Conservation (phyloP, 2,888 invertebrate genomes). For the Lepeophtheirus nordmannii region DNA sequence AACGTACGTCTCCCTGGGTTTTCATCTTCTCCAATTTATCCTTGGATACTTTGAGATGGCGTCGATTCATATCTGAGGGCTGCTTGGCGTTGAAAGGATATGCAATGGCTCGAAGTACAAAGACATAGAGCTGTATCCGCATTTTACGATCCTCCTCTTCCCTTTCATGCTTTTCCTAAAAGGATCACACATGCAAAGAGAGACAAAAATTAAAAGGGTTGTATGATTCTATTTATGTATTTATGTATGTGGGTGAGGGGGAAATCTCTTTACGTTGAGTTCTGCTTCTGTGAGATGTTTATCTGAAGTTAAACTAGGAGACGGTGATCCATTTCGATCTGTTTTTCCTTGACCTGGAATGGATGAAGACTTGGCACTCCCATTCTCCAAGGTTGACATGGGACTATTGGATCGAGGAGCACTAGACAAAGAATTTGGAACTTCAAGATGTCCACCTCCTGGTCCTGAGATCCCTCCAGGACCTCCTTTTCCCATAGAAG, state of each 20-base stretch:
- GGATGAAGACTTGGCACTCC: not conserved
- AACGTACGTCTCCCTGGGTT: conserved; percentile 19
- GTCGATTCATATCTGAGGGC: conserved; percentile 89
- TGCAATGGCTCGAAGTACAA: conserved; percentile 84
- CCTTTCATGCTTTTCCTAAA: conserved; percentile 74
- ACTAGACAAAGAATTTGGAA: not conserved
- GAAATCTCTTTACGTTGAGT: not conserved
- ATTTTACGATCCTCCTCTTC: conserved; percentile 91
- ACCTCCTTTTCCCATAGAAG: not conserved
- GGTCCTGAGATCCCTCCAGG: not conserved
- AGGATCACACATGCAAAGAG: conserved; percentile 23
- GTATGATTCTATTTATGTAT: too few species aligned
- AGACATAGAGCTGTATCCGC: conserved; percentile 89
- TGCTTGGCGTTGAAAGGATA: conserved; percentile 99
- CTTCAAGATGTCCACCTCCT: not conserved
- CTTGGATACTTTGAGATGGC: conserved; percentile 88
- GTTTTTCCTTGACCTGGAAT: not conserved
- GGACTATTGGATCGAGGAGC: not conserved
- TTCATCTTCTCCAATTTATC: conserved; percentile 59
- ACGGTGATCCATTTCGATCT: conserved; percentile 15
- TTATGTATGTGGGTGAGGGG: not conserved
- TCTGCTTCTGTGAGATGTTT: conserved; percentile 23
- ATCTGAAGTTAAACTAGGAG: not conserved
- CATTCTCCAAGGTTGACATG: not conserved
- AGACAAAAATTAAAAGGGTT: not conserved